phyloP scores from a whole-genome alignment of 2,113 vertebrate species.

The Telmatochromis sp. region DNA sequence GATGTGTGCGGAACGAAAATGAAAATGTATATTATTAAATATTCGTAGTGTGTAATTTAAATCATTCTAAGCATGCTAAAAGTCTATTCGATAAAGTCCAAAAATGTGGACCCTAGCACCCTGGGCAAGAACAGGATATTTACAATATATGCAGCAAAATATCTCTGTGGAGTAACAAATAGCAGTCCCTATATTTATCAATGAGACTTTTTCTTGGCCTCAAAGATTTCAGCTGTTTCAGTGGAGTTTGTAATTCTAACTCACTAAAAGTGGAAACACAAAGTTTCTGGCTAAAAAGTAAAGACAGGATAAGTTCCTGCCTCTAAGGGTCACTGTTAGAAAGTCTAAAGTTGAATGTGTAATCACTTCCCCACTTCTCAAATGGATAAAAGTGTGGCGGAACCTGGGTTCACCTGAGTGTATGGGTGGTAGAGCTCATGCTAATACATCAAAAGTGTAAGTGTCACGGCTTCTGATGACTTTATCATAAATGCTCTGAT shows the following conservation, averaged over 20 bases:
- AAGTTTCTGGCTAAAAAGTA: neutral
- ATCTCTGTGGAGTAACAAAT: neutral
- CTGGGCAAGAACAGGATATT: neutral
- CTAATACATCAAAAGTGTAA: slow-evolving; percentile 31
- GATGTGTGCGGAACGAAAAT: neutral
- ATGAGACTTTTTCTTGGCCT: neutral
- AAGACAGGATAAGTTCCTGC: neutral
- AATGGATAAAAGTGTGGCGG: neutral
- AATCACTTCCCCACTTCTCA: slow-evolving; percentile 14
- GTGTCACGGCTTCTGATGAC: slow-evolving; percentile 60
- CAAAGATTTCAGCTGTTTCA: neutral
- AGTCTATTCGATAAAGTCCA: neutral
- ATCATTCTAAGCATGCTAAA: neutral
- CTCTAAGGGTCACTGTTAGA: neutral
- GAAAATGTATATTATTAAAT: neutral
- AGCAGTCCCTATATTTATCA: neutral
- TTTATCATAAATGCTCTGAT: slow-evolving; percentile 58
- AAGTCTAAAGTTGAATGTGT: neutral
- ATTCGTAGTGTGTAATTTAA: neutral
- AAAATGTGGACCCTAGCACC: neutral
- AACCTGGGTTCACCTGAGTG: slow-evolving; percentile 17
- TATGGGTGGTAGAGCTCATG: neutral
- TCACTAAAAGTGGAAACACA: neutral
- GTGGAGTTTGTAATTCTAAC: neutral
- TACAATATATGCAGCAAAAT: neutral